Conservation (phyloP, 1,140 invertebrate species). For the Linepithema humile region DNA sequence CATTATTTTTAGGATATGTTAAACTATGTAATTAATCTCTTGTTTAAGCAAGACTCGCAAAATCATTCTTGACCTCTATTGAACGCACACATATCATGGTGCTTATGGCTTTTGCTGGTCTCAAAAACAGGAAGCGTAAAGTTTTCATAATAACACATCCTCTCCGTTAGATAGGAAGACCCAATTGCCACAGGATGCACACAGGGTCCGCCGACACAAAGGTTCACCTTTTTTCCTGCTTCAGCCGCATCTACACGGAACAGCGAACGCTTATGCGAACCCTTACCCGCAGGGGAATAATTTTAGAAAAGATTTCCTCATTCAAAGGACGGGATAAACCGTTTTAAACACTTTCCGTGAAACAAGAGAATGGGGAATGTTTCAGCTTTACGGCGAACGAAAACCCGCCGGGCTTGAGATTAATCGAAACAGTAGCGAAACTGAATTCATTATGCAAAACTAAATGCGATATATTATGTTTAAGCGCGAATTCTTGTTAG, state of each 20-base stretch:
- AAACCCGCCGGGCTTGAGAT: background rate
- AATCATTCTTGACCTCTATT: slow-evolving; percentile 48
- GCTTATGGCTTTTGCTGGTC: slow-evolving; percentile 47
- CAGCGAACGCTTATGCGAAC: slow-evolving; percentile 63
- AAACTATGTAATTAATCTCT: slow-evolving; percentile 34
- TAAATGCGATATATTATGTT: slow-evolving; percentile 32
- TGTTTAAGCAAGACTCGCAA: slow-evolving; percentile 42
- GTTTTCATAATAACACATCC: slow-evolving; percentile 75
- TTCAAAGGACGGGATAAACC: slow-evolving; percentile 63
- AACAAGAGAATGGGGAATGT: slow-evolving; percentile 16
- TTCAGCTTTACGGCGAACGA: slow-evolving; percentile 13
- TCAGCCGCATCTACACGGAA: slow-evolving; percentile 70
- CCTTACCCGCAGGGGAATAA: slow-evolving; percentile 68
- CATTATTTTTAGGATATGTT: slow-evolving; percentile 8
- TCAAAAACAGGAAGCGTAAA: slow-evolving; percentile 70
- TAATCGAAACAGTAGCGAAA: slow-evolving; percentile 44
- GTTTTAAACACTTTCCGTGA: slow-evolving; percentile 67
- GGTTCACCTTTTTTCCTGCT: slow-evolving; percentile 68
- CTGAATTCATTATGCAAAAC: slow-evolving; percentile 42
- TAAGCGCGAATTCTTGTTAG: slow-evolving; percentile 1
- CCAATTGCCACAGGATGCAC: slow-evolving; percentile 72
- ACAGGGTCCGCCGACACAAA: slow-evolving; percentile 68
- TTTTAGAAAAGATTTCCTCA: slow-evolving; percentile 72
- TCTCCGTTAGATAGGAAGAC: slow-evolving; percentile 69
- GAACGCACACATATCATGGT: slow-evolving; percentile 10